Base-by-base conservation (phyloP, 1,140 invertebrate species). In the Drosophila ficusphila region DNA sequence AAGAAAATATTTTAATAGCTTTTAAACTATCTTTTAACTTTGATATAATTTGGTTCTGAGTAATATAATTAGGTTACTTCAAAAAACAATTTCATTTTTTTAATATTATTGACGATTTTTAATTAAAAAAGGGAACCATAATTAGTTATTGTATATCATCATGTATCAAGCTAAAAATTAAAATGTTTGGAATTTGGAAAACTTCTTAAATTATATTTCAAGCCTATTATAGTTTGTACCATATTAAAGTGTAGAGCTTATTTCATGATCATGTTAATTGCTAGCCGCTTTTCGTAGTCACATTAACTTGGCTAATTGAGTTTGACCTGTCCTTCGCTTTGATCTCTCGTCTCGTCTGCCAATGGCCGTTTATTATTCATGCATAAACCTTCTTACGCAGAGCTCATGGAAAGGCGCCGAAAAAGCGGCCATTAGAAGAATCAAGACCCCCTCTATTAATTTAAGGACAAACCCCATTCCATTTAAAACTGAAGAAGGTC, bases 341-440 rank as follows among this genome's bases (percentile, higher is more conserved):
- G 65, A 64, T 72, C 67, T 52, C 18, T 23, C 18, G 38, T 52
- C 18, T 23, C 18, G 38, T 3, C 33, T 18, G 38, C 6, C 56
- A 7, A n/a, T 4, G 29, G 34, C 33, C 57, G 36, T 31, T 56
- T 25, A 34, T 71, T 49, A 71, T 49, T 53, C 38, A 67, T 79
- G 53, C 36, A 34, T 49, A 51, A 57, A 64, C 46, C 67, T 53
- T 39, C 48, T 65, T 48, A 79, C 81, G 46, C 79, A 85, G 79
- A 85, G 68, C 72, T 86, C 25, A n/a, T 69, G 19, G 79, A 85
- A 1, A 57, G 79, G 11, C 68, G 67, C 34, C 41, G 72, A 56
- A 81, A 79, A 19, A 79, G 65, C 23, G 41, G 23, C 14, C 44
- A 47, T 62, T 53, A 65, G 12, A n/a, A 29, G 58, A 31, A 29